A percentile compares a stretch with the other conserved stretches of the same genome.
phyloP scores from a whole-genome alignment of 2,797 vertebrate species.

The Tragelaphus oryx region DNA sequence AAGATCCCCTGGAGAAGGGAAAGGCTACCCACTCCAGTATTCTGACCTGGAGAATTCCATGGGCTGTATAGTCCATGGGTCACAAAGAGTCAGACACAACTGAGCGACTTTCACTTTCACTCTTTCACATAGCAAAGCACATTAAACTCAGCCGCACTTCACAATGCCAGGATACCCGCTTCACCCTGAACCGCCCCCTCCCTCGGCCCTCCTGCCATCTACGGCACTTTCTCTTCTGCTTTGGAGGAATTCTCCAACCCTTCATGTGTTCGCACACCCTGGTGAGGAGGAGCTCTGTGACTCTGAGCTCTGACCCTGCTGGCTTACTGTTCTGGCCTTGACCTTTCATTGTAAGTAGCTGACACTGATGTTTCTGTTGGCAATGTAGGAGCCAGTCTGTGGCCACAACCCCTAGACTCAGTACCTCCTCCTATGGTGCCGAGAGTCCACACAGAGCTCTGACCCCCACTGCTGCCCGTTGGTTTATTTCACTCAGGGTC shows the following conservation, averaged over 20 bases:
- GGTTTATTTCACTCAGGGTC: neutral
- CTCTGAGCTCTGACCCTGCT: neutral
- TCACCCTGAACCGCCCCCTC: rapidly evolving
- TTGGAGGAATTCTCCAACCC: rapidly evolving
- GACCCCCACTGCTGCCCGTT: neutral
- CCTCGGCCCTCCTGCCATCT: rapidly evolving
- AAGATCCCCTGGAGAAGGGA: too few relatives aligned
- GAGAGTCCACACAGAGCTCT: neutral
- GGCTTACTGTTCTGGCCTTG: neutral
- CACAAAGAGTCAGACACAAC: neutral
- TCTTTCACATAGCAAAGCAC: neutral
- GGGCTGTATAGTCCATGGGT: neutral
- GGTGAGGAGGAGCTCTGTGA: rapidly evolving
- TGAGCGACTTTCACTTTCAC: neutral
- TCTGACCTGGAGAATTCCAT: too few relatives aligned
- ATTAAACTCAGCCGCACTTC: rapidly evolving
- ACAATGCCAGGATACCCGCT: rapidly evolving
- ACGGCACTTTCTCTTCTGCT: rapidly evolving
- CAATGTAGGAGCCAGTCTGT: rapidly evolving
- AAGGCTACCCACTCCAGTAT: too few relatives aligned
- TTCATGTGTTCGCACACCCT: rapidly evolving
- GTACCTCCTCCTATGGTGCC: rapidly evolving
- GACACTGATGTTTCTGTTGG: neutral
- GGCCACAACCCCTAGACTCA: neutral
- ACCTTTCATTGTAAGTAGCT: neutral